Percentiles rank a stretch among this genome's conserved stretches.
Evolutionary conservation across 1,140 invertebrate genomes (phyloP).

Genomic region (Brachionus paranguensis): DNA sequence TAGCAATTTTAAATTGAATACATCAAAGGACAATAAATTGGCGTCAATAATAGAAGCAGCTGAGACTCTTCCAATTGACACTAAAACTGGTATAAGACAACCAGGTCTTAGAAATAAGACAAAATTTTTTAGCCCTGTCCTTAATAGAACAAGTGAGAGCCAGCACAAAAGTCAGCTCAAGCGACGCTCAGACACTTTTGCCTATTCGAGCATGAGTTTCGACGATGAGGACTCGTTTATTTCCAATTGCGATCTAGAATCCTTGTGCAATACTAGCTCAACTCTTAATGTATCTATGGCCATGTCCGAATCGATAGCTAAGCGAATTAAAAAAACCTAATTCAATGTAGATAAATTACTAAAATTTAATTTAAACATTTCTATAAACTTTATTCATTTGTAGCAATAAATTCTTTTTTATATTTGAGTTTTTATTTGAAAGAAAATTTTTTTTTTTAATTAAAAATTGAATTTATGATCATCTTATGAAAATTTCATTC

Average conservation of each 20-base stretch:
- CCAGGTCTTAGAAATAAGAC: background rate
- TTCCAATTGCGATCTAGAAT: background rate
- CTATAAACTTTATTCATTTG: background rate
- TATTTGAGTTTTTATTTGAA: no score
- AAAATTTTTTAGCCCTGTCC: background rate
- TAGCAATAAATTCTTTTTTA: no score
- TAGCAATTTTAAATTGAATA: background rate
- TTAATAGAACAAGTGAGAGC: background rate
- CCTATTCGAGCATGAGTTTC: background rate
- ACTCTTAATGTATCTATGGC: background rate
- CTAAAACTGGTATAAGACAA: background rate
- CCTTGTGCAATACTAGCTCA: background rate
- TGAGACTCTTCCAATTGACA: background rate
- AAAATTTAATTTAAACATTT: background rate
- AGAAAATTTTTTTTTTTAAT: no score
- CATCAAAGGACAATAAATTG: constrained; percentile 7
- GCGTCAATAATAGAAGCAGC: constrained; percentile 18
- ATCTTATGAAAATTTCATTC: no score
- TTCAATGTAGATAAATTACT: background rate
- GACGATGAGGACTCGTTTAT: constrained; percentile 1
- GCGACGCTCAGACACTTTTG: background rate
- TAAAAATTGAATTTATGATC: no score
- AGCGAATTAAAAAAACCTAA: constrained; percentile 4
- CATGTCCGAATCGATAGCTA: constrained; percentile 2
- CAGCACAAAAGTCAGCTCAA: background rate